Conservation (phyloP, 2,797 vertebrate genomes). For the Gephyroberyx darwinii region DNA sequence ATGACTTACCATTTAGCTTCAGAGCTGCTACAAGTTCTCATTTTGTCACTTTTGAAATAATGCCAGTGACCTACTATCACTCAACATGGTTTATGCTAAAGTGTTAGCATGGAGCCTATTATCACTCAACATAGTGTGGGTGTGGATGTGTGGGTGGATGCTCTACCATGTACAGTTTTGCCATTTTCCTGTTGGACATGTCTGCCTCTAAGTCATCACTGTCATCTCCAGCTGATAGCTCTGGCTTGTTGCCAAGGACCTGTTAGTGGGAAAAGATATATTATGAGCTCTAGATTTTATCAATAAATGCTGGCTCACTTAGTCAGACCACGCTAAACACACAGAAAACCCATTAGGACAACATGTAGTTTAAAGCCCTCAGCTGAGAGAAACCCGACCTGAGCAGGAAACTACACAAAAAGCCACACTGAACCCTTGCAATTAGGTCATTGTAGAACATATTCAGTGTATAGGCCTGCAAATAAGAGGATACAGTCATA, state of each 20-base stretch:
- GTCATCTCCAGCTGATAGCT: constrained; percentile 75
- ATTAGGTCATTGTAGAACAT: background rate
- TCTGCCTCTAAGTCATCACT: constrained; percentile 86
- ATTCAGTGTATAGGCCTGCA: background rate
- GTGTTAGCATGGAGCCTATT: too few relatives aligned
- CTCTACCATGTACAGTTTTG: constrained; percentile 91
- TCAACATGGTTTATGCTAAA: too few relatives aligned
- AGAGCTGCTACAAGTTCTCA: too few relatives aligned
- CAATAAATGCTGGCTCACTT: background rate
- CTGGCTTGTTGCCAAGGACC: constrained; percentile 88
- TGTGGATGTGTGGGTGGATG: background rate
- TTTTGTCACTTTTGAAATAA: too few relatives aligned
- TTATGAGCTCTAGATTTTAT: background rate
- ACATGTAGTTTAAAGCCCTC: background rate
- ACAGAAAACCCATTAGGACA: background rate
- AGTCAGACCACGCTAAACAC: too few relatives aligned
- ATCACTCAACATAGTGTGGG: background rate
- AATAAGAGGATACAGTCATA: background rate
- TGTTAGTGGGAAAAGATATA: constrained; percentile 47
- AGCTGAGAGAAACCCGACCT: background rate
- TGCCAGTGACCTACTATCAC: too few relatives aligned
- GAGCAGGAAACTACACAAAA: background rate
- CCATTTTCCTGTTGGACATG: constrained; percentile 87
- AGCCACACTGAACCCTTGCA: background rate
- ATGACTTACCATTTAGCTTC: too few relatives aligned